Conservation (phyloP, 1,140 invertebrate genomes). For the Venturia canescens region DNA sequence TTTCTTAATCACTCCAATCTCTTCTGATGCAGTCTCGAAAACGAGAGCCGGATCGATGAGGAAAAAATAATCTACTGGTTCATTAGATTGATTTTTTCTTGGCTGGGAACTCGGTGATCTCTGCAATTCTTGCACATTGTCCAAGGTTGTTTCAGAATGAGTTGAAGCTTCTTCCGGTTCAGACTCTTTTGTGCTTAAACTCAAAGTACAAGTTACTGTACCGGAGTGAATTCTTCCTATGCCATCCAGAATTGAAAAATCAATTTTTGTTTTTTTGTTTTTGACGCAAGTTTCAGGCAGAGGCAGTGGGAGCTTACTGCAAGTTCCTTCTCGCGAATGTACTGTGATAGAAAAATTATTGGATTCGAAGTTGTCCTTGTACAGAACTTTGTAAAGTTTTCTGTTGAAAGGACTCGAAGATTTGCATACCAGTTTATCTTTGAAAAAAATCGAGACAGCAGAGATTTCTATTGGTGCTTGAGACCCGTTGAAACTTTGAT, state of each 20-base stretch:
- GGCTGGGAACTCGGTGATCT: background rate
- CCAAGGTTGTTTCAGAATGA: too few relatives aligned
- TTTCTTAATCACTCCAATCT: background rate
- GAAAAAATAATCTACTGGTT: slow-evolving; percentile 64
- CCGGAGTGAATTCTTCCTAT: slow-evolving; percentile 64
- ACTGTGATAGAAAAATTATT: slow-evolving; percentile 66
- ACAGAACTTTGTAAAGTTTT: slow-evolving; percentile 70
- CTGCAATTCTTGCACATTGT: too few relatives aligned
- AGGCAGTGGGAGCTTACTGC: slow-evolving; percentile 66
- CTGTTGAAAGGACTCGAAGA: slow-evolving; percentile 68
- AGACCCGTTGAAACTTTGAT: slow-evolving; percentile 38
- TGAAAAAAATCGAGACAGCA: slow-evolving; percentile 65
- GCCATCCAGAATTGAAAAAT: slow-evolving; percentile 68
- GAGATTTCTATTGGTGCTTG: slow-evolving; percentile 54
- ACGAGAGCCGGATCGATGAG: slow-evolving; percentile 62
- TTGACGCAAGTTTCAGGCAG: slow-evolving; percentile 65
- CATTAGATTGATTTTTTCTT: slow-evolving; percentile 13
- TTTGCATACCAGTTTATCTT: slow-evolving; percentile 65
- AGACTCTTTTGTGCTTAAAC: slow-evolving; percentile 52
- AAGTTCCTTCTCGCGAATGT: slow-evolving; percentile 54
- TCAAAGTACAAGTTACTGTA: slow-evolving; percentile 65
- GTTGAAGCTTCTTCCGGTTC: too few relatives aligned
- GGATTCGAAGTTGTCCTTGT: slow-evolving; percentile 61
- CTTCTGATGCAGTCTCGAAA: slow-evolving; percentile 28
- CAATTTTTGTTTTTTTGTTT: slow-evolving; percentile 66